Evolutionary conservation across 1,140 invertebrate genomes (phyloP).

Genomic region (Cepaea nemoralis): DNA sequence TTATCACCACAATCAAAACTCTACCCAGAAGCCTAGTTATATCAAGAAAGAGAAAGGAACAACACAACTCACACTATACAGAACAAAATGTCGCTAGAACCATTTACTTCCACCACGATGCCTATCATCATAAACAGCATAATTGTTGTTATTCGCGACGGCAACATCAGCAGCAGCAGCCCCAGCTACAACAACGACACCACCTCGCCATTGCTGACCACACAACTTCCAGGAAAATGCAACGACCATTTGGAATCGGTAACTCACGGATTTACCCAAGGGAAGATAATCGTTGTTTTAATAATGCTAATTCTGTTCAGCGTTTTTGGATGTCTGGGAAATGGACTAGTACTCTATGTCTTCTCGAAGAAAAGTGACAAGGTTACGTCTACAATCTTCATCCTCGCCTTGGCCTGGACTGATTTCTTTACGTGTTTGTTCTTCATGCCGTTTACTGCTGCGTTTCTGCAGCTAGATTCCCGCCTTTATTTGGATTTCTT

Average conservation of each 20-base stretch:
- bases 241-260: neutral
- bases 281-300: conserved; percentile 25
- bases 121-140: conserved; percentile 4
- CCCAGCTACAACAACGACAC: neutral
- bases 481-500: too few species aligned
- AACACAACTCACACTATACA: neutral
- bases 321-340: conserved; percentile 66
- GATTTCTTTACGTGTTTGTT: conserved; percentile 66
- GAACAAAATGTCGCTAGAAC: neutral
- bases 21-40: neutral
- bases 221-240: neutral
- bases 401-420: conserved; percentile 65
- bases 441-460: conserved; percentile 54
- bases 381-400: conserved; percentile 68
- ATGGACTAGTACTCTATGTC: conserved; percentile 69
- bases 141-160: neutral
- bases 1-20: neutral
- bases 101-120: neutral
- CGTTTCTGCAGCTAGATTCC: too few species aligned
- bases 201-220: neutral
- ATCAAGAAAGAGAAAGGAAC: neutral
- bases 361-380: conserved; percentile 68
- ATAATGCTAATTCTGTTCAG: conserved; percentile 47
- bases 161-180: neutral
- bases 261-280: neutral